Conservation (phyloP, 2,113 vertebrate species). For the Rhizomys pruinosus region DNA sequence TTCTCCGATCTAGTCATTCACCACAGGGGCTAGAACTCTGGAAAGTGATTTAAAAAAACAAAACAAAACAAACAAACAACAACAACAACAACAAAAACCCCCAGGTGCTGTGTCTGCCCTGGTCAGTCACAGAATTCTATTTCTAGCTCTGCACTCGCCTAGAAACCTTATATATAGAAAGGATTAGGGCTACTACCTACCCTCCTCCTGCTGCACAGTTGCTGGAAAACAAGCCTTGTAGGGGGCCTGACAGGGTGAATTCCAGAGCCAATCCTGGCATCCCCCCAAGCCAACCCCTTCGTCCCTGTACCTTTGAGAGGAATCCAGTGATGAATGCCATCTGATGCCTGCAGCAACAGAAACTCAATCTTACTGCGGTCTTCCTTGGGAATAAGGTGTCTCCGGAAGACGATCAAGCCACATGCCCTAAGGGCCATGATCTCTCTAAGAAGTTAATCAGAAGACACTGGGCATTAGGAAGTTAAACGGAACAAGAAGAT, state of each 20-base stretch:
- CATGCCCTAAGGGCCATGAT: slow-evolving; percentile 93
- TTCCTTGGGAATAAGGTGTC: slow-evolving; percentile 71
- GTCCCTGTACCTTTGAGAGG: slow-evolving; percentile 94
- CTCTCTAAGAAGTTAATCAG: slow-evolving; percentile 34
- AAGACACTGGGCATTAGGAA: slow-evolving; percentile 23
- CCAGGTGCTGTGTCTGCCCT: background rate
- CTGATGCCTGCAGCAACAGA: slow-evolving; percentile 96
- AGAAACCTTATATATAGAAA: slow-evolving; percentile 27
- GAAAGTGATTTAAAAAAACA: background rate
- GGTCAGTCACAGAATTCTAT: slow-evolving; percentile 36
- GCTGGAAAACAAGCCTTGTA: background rate
- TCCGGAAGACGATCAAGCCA: slow-evolving; percentile 95
- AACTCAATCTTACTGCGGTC: slow-evolving; percentile 89
- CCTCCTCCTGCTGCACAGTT: background rate
- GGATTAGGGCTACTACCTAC: background rate
- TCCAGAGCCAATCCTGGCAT: slow-evolving; percentile 5
- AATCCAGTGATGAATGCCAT: slow-evolving; percentile 97
- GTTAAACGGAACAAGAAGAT: background rate
- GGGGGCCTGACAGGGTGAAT: background rate
- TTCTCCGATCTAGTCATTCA: slow-evolving; percentile 9
- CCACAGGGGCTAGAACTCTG: background rate
- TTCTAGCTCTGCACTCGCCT: slow-evolving; percentile 16
- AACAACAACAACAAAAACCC: no score
- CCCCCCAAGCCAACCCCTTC: background rate
- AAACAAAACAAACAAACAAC: no score